phyloP scores from a whole-genome alignment of 2,113 vertebrate genomes.

The Numenius arquata region DNA sequence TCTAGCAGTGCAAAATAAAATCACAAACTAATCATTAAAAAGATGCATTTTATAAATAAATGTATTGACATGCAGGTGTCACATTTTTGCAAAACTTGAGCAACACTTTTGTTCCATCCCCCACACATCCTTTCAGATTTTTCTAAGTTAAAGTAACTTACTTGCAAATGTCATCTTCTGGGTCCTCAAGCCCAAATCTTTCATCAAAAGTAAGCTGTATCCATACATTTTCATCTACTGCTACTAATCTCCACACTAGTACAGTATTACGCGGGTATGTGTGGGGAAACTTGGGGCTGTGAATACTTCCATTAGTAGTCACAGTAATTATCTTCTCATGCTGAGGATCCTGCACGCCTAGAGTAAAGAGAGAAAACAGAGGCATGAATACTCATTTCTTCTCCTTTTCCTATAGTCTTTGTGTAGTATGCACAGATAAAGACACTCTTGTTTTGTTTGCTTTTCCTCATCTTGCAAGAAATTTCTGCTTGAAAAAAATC shows the following conservation, averaged over 20 bases:
- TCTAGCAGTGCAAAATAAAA: background rate
- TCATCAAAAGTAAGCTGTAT: constrained; percentile 96
- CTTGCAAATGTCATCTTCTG: constrained; percentile 97
- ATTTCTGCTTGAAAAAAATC: background rate
- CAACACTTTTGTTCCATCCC: background rate
- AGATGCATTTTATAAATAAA: background rate
- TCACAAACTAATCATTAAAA: background rate
- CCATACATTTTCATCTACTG: constrained; percentile 82
- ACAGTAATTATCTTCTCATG: constrained; percentile 92
- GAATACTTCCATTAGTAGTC: constrained; percentile 88
- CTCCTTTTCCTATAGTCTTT: background rate
- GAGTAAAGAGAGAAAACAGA: constrained; percentile 54
- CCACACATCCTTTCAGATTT: background rate
- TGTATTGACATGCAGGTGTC: background rate
- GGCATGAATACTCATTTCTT: background rate
- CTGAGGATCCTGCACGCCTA: constrained; percentile 93
- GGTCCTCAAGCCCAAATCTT: constrained; percentile 94
- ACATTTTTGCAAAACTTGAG: background rate
- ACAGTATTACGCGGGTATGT: constrained; percentile 89
- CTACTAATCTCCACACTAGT: constrained; percentile 90
- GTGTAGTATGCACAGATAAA: background rate
- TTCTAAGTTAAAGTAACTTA: constrained; percentile 72
- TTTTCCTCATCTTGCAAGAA: background rate
- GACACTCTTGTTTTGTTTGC: background rate
- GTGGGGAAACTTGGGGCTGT: constrained; percentile 93